Evolutionary conservation across 37 sponge, comb jelly and placozoan species (phyloP).

Genomic region (Chondrilla cf. caribensis): DNA sequence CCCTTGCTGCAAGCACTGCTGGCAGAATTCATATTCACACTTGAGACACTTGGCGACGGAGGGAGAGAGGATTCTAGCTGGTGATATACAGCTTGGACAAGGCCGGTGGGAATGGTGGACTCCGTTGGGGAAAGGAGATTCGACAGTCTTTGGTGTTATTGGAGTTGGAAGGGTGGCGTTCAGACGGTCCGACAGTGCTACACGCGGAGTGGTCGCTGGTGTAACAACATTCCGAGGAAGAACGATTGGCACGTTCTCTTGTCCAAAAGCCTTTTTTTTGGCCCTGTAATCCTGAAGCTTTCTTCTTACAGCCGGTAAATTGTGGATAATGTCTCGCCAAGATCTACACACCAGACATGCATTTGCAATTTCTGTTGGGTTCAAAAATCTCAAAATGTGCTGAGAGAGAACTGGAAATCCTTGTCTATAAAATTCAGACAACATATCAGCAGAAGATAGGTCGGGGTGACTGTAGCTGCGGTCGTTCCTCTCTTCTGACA

Average conservation of each 20-base stretch:
- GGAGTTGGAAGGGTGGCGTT: not conserved
- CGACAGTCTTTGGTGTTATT: not conserved
- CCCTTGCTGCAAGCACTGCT: not conserved
- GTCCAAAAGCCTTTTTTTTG: not conserved
- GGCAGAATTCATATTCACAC: slow-evolving; percentile 10
- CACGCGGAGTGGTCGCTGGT: not conserved
- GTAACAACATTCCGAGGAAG: not conserved
- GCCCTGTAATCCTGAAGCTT: not conserved
- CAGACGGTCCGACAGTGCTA: not conserved
- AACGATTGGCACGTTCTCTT: too few relatives aligned
- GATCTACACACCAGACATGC: slow-evolving; percentile 13
- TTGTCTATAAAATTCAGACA: not conserved
- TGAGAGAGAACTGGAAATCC: slow-evolving; percentile 13
- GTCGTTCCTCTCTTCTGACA: not conserved
- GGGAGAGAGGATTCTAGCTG: slow-evolving; percentile 15
- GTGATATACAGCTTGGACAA: slow-evolving; percentile 12
- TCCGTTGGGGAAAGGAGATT: not conserved
- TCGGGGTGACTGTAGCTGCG: not conserved
- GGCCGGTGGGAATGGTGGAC: slow-evolving; percentile 5
- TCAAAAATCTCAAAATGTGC: not conserved
- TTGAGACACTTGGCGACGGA: slow-evolving; percentile 8
- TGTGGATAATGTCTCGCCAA: slow-evolving; percentile 2
- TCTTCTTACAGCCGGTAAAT: not conserved
- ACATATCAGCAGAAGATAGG: not conserved
- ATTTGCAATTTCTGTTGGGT: not conserved